Evolutionary conservation across 2,113 vertebrate genomes (phyloP).

Genomic region (Thinocorus orbignyianus): DNA sequence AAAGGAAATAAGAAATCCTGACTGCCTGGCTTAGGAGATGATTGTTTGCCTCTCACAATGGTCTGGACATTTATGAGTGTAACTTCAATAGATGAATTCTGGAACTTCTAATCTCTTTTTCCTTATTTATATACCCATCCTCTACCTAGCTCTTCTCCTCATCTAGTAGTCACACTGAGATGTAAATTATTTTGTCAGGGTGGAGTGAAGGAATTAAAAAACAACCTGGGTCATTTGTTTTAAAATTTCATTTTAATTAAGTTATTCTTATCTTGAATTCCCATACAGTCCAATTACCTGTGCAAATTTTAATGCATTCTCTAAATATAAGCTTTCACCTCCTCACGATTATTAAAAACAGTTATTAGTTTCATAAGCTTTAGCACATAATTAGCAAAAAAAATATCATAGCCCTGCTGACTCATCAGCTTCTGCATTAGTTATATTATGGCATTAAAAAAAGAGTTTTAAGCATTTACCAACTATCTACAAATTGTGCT

Average conservation of each 20-base stretch:
- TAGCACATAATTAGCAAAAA: conserved; percentile 38
- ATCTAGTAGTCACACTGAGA: not conserved
- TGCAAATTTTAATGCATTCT: conserved; percentile 22
- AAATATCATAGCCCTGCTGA: not conserved
- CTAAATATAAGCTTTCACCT: conserved; percentile 8
- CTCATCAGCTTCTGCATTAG: conserved; percentile 5
- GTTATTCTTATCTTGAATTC: conserved; percentile 42
- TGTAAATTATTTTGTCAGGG: not conserved
- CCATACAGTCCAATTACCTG: conserved; percentile 47
- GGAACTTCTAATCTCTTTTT: not conserved
- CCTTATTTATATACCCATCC: not conserved
- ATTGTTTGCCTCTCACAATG: not conserved
- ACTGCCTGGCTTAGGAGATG: not conserved
- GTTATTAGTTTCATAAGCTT: conserved; percentile 48
- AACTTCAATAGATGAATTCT: not conserved
- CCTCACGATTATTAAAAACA: conserved; percentile 31
- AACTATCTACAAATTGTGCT: not conserved
- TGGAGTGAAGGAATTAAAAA: not conserved
- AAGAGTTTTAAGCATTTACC: conserved; percentile 16
- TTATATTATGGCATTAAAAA: conserved; percentile 6
- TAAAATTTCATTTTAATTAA: conserved; percentile 40
- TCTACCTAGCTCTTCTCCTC: not conserved
- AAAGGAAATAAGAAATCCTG: not conserved
- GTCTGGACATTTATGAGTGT: not conserved
- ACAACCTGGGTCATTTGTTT: not conserved